Percentiles rank a stretch among this genome's conserved stretches.
Conservation (phyloP, 2,888 invertebrate species). For the Drosophila leonis region DNA sequence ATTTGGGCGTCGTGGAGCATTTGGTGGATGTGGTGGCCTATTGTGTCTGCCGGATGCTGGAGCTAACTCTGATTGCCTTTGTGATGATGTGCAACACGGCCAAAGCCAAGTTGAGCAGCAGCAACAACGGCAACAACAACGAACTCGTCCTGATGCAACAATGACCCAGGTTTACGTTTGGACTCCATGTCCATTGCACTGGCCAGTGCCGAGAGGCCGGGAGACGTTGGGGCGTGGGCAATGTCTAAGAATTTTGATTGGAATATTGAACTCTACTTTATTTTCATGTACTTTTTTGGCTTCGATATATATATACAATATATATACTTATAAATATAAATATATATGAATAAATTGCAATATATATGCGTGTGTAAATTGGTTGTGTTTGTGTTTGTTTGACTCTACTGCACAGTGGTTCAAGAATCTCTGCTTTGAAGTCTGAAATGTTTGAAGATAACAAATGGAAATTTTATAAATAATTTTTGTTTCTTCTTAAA, state of each 20-base stretch:
- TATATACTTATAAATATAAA: not conserved
- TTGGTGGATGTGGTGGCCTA: conserved; percentile 79
- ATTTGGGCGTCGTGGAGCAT: conserved; percentile 79
- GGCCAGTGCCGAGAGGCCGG: not conserved
- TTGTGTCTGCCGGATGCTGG: conserved; percentile 80
- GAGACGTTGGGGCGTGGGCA: conserved; percentile 3
- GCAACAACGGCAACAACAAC: conserved; percentile 42
- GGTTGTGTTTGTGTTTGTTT: not conserved
- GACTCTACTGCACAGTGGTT: not conserved
- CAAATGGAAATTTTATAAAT: too few species aligned
- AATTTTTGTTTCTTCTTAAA: too few species aligned
- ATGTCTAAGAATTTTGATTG: conserved; percentile 24
- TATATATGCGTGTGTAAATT: conserved; percentile 1
- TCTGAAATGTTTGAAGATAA: too few species aligned
- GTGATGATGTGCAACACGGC: conserved; percentile 77
- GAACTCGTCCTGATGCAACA: conserved; percentile 39
- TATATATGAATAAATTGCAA: conserved; percentile 5
- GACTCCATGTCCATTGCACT: conserved; percentile 4
- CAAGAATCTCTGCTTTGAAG: not conserved
- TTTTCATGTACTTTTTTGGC: conserved; percentile 26
- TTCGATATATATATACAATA: not conserved
- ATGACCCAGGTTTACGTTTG: conserved; percentile 35
- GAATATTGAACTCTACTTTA: conserved; percentile 25
- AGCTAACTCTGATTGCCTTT: conserved; percentile 74
- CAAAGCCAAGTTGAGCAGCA: conserved; percentile 50